phyloP scores from a whole-genome alignment of 1,140 invertebrate genomes.

The Drosophila lowei region DNA sequence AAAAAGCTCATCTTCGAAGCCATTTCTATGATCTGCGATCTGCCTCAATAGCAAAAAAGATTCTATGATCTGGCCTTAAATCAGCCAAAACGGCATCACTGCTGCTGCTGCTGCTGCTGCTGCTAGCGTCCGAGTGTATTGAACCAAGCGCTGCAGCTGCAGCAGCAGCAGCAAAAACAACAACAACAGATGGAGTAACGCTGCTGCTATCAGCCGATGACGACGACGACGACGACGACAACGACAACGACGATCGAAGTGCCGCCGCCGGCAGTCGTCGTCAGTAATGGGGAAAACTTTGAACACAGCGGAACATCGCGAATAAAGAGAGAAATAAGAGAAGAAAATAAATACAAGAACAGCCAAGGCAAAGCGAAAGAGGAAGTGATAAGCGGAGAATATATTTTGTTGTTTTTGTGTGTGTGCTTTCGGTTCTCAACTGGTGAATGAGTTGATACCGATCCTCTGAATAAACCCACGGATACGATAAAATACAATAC shows the following conservation, averaged over 20 bases:
- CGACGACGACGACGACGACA: constrained; percentile 8
- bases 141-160: constrained; percentile 2
- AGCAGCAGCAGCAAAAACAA: too few relatives aligned
- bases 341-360: too few relatives aligned
- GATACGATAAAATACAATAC: too few relatives aligned
- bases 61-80: too few relatives aligned
- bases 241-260: constrained; percentile 32
- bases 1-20: too few relatives aligned
- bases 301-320: constrained; percentile 57
- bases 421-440: not conserved
- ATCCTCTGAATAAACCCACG: not conserved
- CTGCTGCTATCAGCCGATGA: constrained; percentile 26
- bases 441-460: not conserved
- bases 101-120: not conserved
- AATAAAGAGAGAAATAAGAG: constrained; percentile 1
- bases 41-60: too few relatives aligned
- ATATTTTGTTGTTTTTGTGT: too few relatives aligned
- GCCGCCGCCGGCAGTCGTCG: constrained; percentile 18
- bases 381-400: constrained; percentile 10
- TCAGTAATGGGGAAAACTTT: constrained; percentile 69
- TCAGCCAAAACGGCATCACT: too few relatives aligned
- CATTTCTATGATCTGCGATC: too few relatives aligned
- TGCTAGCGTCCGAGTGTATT: not conserved
- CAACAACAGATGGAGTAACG: not conserved
- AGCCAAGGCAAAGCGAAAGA: too few relatives aligned